Conservation (phyloP, 2,113 vertebrate species). For the Lucifuga dentata region DNA sequence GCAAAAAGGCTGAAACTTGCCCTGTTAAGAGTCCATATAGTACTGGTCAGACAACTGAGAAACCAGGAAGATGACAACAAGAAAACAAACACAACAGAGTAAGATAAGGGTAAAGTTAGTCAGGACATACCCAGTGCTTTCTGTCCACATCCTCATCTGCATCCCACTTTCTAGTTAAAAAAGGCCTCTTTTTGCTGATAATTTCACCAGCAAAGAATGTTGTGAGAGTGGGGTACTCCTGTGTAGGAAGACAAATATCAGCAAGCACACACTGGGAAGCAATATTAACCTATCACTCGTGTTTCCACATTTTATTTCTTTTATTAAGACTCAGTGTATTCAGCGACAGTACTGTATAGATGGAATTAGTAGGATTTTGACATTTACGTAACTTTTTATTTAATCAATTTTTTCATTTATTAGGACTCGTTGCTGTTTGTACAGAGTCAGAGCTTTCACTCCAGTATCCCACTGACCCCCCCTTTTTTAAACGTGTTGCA, state of each 20-base stretch:
- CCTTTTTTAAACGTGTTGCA: slow-evolving; percentile 31
- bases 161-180: slow-evolving; percentile 98
- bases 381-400: too few relatives aligned
- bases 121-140: slow-evolving; percentile 93
- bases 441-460: slow-evolving; percentile 13
- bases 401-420: too few relatives aligned
- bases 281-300: too few relatives aligned
- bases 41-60: slow-evolving; percentile 16
- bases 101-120: background rate
- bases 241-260: slow-evolving; percentile 11
- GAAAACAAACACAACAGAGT: background rate
- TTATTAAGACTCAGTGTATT: too few relatives aligned
- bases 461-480: slow-evolving; percentile 6
- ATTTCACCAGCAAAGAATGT: slow-evolving; percentile 99
- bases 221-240: slow-evolving; percentile 98
- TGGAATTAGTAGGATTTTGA: too few relatives aligned
- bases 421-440: background rate
- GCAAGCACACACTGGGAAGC: too few relatives aligned
- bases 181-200: slow-evolving; percentile 95
- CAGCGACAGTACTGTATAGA: too few relatives aligned
- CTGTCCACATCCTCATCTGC: slow-evolving; percentile 98
- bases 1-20: slow-evolving; percentile 98
- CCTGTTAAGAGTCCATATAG: slow-evolving; percentile 79
- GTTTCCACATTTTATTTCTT: too few relatives aligned
- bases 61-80: background rate